Conservation (phyloP, 1,140 invertebrate species). For the Penaeus vannamei region DNA sequence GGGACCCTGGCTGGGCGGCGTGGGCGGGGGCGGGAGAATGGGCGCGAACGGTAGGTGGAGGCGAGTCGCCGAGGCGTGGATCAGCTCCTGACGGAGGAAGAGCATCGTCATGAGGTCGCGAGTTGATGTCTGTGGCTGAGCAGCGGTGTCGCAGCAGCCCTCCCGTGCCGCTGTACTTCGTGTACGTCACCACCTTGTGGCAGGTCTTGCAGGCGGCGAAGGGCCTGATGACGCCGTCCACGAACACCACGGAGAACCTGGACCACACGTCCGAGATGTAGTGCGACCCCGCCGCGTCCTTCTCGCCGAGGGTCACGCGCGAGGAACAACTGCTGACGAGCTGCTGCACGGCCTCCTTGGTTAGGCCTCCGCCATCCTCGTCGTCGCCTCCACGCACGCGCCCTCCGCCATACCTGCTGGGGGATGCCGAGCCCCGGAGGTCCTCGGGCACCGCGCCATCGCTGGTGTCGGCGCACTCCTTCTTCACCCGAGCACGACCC, state of each 20-base stretch:
- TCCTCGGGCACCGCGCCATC: slow-evolving; percentile 52
- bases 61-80: slow-evolving; percentile 55
- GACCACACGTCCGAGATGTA: slow-evolving; percentile 67
- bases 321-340: slow-evolving; percentile 59
- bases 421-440: slow-evolving; percentile 36
- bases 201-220: slow-evolving; percentile 66
- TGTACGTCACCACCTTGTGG: slow-evolving; percentile 67
- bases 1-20: slow-evolving; percentile 50
- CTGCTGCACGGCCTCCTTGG: slow-evolving; percentile 64
- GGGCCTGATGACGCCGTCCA: slow-evolving; percentile 61
- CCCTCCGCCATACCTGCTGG: slow-evolving; percentile 56
- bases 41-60: slow-evolving; percentile 57
- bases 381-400: slow-evolving; percentile 47
- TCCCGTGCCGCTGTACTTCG: slow-evolving; percentile 67
- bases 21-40: slow-evolving; percentile 57
- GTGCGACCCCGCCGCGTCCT: slow-evolving; percentile 64
- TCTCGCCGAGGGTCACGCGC: slow-evolving; percentile 63
- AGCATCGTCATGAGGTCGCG: slow-evolving; percentile 48
- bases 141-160: slow-evolving; percentile 64
- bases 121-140: slow-evolving; percentile 57
- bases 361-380: slow-evolving; percentile 49
- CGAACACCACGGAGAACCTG: slow-evolving; percentile 64
- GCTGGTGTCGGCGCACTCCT: slow-evolving; percentile 60
- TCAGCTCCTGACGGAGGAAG: slow-evolving; percentile 35
- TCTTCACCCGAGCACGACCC: slow-evolving; percentile 51